A percentile compares a stretch with the other conserved stretches of the same genome.
These are phyloP conservation scores for Tetranychus truncatus DNA, from an alignment of 2,888 invertebrate genomes.

Conservation along the genomic window DNA sequence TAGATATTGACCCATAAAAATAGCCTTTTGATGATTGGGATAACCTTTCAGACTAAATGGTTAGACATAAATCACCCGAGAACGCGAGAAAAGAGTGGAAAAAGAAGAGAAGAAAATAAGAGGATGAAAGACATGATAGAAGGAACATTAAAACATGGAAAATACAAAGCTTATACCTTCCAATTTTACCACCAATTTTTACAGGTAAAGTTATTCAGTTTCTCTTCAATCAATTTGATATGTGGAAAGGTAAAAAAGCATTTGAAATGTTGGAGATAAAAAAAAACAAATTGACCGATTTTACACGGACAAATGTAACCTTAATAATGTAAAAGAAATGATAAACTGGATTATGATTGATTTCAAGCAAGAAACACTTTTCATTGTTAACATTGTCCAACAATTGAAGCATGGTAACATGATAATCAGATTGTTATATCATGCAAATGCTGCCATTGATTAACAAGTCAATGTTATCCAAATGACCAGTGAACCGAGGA, in stretches of 20 bases:
- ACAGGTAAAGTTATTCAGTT: too few species aligned
- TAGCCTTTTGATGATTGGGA: not conserved
- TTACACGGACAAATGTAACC: not conserved
- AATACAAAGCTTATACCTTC: too few species aligned
- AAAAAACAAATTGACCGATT: not conserved
- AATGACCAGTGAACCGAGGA: too few species aligned
- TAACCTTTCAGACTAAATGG: not conserved
- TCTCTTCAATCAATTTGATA: not conserved
- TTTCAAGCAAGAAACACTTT: too few species aligned
- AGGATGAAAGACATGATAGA: not conserved
- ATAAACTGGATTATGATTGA: not conserved
- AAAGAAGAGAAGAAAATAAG: too few species aligned
- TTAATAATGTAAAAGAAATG: not conserved
- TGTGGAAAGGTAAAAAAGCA: not conserved
- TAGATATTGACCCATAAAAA: not conserved
- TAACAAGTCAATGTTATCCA: too few species aligned
- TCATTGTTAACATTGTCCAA: too few species aligned
- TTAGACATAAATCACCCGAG: not conserved
- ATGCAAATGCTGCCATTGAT: too few species aligned
- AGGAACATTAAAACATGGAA: too few species aligned
- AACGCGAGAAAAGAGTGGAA: not conserved
- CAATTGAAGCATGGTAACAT: too few species aligned
- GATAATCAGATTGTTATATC: too few species aligned
- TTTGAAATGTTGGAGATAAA: not conserved
- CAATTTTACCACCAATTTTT: too few species aligned